Evolutionary conservation across 2,797 vertebrate species (phyloP).

Genomic region (Avahi laniger): DNA sequence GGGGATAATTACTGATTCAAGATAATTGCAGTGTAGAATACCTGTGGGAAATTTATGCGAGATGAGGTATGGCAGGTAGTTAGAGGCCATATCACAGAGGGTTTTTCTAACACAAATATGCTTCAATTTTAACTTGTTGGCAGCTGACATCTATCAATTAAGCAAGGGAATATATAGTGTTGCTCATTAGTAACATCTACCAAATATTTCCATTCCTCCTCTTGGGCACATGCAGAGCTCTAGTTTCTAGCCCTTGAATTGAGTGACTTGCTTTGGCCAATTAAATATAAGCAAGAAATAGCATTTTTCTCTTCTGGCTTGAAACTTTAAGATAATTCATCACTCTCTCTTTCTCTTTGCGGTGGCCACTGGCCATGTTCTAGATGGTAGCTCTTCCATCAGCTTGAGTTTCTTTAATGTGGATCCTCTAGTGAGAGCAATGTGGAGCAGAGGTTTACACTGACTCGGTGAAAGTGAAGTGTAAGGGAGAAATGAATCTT

Average conservation of each 20-base stretch:
- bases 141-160: constrained; percentile 13
- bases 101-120: background rate
- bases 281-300: background rate
- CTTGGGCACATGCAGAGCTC: background rate
- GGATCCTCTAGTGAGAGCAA: background rate
- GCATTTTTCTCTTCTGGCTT: background rate
- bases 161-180: background rate
- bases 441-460: background rate
- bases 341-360: background rate
- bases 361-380: background rate
- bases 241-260: background rate
- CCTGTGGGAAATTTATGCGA: background rate
- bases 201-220: background rate
- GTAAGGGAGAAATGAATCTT: background rate
- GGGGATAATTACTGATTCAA: background rate
- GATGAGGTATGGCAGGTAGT: background rate
- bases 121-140: background rate
- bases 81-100: background rate
- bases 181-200: background rate
- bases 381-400: background rate
- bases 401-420: background rate
- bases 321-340: background rate
- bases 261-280: background rate
- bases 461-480: background rate
- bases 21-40: background rate